A percentile compares a stretch with the other conserved stretches of the same genome.
Conservation (phyloP, 2,888 invertebrate species). For the Ametastegia equiseti region DNA sequence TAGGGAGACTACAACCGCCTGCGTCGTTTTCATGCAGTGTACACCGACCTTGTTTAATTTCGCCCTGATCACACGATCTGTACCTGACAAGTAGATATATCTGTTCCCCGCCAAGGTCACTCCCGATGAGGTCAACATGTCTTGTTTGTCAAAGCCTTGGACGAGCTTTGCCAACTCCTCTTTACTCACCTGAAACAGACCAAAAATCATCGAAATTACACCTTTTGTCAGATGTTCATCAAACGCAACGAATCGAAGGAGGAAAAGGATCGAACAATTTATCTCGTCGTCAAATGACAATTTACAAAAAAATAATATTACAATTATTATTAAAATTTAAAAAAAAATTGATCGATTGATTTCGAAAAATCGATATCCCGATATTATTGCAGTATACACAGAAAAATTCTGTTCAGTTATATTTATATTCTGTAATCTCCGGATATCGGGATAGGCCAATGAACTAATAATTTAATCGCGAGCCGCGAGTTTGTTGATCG, state of each 20-base stretch:
- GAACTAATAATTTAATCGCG: constrained; percentile 24
- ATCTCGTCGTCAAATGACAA: too few species aligned
- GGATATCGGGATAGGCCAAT: not conserved
- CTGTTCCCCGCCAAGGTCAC: constrained; percentile 94
- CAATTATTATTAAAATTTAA: not conserved
- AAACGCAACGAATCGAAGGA: not conserved
- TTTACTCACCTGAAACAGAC: constrained; percentile 89
- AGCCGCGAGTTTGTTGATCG: not conserved
- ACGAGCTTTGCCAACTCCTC: constrained; percentile 94
- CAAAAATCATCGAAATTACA: too few species aligned
- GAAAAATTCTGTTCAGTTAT: too few species aligned
- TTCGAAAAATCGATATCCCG: too few species aligned
- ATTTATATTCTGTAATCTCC: constrained; percentile 4
- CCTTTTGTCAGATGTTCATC: not conserved
- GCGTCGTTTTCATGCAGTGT: constrained; percentile 97
- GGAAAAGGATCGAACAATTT: too few species aligned
- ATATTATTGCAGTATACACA: too few species aligned
- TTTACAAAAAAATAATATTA: constrained; percentile 24
- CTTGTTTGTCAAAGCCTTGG: constrained; percentile 93
- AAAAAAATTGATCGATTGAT: too few species aligned
- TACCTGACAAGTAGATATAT: constrained; percentile 97
- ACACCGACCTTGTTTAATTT: constrained; percentile 96
- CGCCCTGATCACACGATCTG: constrained; percentile 95
- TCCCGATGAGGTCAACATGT: constrained; percentile 92
- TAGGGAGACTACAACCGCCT: constrained; percentile 95